Evolutionary conservation across 2,113 vertebrate species (phyloP).

Genomic region (Tragelaphus buxtoni): DNA sequence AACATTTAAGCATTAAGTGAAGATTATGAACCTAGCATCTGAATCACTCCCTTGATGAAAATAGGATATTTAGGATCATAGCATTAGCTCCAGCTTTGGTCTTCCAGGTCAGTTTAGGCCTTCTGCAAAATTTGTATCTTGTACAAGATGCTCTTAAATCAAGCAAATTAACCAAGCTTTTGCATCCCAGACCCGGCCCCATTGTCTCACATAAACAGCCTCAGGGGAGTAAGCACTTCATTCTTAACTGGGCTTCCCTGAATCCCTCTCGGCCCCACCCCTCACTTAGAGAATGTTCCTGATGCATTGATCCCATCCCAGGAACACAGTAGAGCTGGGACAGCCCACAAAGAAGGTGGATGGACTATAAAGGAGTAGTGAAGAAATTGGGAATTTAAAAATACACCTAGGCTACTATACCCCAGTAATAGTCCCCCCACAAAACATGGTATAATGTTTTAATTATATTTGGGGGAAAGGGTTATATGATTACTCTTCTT

Average conservation of each 20-base stretch:
- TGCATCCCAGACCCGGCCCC: neutral
- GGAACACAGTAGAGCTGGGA: slow-evolving; percentile 18
- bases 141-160: neutral
- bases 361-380: neutral
- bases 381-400: neutral
- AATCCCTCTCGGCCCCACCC: neutral
- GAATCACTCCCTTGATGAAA: neutral
- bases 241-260: neutral
- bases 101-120: neutral
- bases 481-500: neutral
- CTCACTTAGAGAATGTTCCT: neutral
- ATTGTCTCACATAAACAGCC: neutral
- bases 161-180: neutral
- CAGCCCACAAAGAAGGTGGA: neutral
- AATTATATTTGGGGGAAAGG: neutral
- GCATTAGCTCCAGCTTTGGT: neutral
- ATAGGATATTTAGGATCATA: neutral
- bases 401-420: neutral
- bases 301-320: neutral
- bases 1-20: neutral
- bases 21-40: neutral
- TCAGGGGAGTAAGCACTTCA: slow-evolving; percentile 3
- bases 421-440: neutral
- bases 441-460: neutral
- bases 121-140: neutral